phyloP scores from a whole-genome alignment of 2,797 vertebrate genomes.

The Acanthiza pusilla region DNA sequence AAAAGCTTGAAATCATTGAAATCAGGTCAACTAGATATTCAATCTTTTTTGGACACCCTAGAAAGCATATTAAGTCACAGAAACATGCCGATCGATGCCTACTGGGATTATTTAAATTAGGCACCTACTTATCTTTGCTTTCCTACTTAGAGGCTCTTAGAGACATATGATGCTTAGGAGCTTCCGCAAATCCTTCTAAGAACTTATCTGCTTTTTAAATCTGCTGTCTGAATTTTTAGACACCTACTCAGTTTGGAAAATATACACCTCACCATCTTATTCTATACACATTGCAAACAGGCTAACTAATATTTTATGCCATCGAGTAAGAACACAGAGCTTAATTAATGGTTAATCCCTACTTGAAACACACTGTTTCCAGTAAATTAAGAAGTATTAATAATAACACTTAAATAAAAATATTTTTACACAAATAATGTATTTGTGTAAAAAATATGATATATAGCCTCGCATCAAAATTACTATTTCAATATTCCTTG shows the following conservation, averaged over 20 bases:
- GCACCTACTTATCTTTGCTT: neutral
- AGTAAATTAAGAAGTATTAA: neutral
- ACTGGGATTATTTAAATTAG: constrained; percentile 6
- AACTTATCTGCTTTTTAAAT: neutral
- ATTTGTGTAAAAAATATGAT: neutral
- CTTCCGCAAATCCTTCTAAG: neutral
- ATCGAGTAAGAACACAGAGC: neutral
- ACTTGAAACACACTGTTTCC: neutral
- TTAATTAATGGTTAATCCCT: neutral
- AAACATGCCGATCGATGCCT: neutral
- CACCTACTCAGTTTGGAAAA: neutral
- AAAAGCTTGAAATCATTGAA: neutral
- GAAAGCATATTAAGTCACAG: neutral
- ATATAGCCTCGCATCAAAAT: neutral
- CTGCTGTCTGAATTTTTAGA: neutral
- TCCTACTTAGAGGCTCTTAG: neutral
- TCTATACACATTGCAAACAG: neutral
- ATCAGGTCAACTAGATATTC: neutral
- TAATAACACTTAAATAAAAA: neutral
- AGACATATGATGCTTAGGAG: neutral
- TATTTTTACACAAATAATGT: no score
- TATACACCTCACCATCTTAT: neutral
- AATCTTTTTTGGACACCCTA: neutral
- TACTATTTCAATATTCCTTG: neutral
- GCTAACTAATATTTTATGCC: neutral